Evolutionary conservation across 2,797 vertebrate species (phyloP), one percentile per base, ranked within the genome.

Genomic region (Pseudomugil gertrudae): DNA sequence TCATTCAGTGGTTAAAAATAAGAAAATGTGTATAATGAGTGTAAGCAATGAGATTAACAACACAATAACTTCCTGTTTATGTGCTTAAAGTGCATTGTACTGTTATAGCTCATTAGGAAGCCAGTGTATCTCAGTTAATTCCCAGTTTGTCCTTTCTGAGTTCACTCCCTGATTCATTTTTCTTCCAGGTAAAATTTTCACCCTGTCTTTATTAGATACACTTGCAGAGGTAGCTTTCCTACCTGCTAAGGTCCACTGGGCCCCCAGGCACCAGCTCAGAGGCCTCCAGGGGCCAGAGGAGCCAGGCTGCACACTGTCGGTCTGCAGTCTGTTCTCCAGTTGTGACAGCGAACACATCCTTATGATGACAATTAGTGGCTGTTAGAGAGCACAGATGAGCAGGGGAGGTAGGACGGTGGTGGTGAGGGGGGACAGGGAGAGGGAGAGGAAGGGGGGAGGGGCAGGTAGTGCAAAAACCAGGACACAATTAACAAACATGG

Each of bases 361-460:
- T 97, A 95, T 96, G 96, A 96, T 93, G 93, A 93, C 95, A 96
- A 96, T 97, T 95, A 96, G 95, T 92, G 91, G 90, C 95, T 91
- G 95, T 96, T 94, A 95, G 94, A 84, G 93, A 81, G 90, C 95
- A 81, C 90, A 96, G 94, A 95, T 95, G 95, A 95, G 94, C 87
- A 90, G 70, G 63, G 56, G 65, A 77, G 63, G 65, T 54, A 70
- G 51, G 84, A 87, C 56, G 69, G 57, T 19, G 56, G 43, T 89
- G 90, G 88, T 89, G 55, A 19, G 26, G 17, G n/a, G 63, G 10
- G 21, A 14, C 3, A 32, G 40, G 55, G 36, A 91, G 88, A 90
- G 51, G 55, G 30, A 5, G 11, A 14, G 50, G 54, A 23, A 40
- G 15, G 24, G 59, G 36, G 61, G 79, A 79, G 93, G 85, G 93